Base-by-base conservation (phyloP, 2,113 vertebrate genomes). In the Tor tambroides region DNA sequence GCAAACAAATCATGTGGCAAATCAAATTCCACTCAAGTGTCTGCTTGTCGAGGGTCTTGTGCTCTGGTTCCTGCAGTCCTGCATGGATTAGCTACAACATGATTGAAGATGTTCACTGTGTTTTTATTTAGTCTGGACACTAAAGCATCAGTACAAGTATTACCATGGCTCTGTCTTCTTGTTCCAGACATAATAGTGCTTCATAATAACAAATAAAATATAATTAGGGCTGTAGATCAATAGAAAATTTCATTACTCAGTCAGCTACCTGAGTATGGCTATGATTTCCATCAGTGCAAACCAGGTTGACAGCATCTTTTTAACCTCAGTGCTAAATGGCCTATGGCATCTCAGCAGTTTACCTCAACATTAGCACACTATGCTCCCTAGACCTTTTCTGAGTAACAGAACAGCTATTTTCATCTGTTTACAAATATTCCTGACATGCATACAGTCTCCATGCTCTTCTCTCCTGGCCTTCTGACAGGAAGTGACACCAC, bases 401-500 rank as follows among this genome's bases (percentile, higher is more conserved):
- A 67, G 38, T 46, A 26, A 28, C 61, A 82, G 26, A 49, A 67
- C 41, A 30, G 59, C 7, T 21, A 49, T 67, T 79, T 67, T 61
- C 5, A 72, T 56, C n/a, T 59, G 65, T 84, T 84, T 72, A 49
- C 63, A n/a, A 10, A 26, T 41, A 32, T 23, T 56, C n/a, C 41
- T 72, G 72, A 51, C 77, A 49, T 76, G 21, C 56, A 41, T 15
- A 43, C 63, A 30, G 6, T 81, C 32, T 77, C 30, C 28, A 35
- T 74, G 28, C 65, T 63, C 75, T 59, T 61, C 67, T 46, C 63
- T 88, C 14, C 80, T 77, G 88, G 84, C 84, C 85, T 59, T 63
- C 35, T 71, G 80, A 87, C 15, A 84, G 91, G 89, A 88, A 88
- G 38, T 38, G 61, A 79, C 88, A 87, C 83, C 89, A 85, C 43